phyloP scores from a whole-genome alignment of 2,888 invertebrate species.

The Noctua pronuba region DNA sequence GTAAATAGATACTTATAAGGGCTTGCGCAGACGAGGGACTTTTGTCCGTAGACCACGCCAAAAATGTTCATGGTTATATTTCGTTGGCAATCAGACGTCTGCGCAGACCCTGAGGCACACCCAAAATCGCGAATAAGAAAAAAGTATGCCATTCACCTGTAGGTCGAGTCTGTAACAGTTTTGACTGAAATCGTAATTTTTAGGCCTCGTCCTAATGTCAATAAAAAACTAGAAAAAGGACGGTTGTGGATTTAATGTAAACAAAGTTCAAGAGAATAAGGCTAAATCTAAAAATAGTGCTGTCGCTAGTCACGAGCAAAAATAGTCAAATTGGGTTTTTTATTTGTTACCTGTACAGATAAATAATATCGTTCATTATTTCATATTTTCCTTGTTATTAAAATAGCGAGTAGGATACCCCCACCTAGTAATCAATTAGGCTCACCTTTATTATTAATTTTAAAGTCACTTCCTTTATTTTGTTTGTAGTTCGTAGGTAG shows the following conservation, averaged over 20 bases:
- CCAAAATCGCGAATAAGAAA: not conserved
- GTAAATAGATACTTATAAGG: no score
- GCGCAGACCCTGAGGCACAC: no score
- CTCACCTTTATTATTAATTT: not conserved
- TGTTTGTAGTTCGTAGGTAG: no score
- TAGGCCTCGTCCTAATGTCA: not conserved
- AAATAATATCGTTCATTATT: not conserved
- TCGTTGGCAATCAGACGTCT: no score
- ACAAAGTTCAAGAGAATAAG: not conserved
- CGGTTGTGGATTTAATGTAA: not conserved
- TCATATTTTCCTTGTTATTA: conserved; percentile 13
- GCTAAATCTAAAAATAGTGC: not conserved
- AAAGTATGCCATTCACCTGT: no score
- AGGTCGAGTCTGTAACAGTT: not conserved
- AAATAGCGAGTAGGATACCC: not conserved
- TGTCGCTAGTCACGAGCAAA: not conserved
- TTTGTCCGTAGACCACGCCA: no score
- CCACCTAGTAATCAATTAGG: not conserved
- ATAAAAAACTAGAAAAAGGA: not conserved
- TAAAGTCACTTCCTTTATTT: not conserved
- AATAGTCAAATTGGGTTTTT: not conserved
- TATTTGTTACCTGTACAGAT: not conserved
- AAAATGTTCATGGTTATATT: no score
- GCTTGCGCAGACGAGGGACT: no score
- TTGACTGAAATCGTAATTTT: not conserved